Evolutionary conservation across 2,113 vertebrate species (phyloP).

Genomic region (Montifringilla adamsi): DNA sequence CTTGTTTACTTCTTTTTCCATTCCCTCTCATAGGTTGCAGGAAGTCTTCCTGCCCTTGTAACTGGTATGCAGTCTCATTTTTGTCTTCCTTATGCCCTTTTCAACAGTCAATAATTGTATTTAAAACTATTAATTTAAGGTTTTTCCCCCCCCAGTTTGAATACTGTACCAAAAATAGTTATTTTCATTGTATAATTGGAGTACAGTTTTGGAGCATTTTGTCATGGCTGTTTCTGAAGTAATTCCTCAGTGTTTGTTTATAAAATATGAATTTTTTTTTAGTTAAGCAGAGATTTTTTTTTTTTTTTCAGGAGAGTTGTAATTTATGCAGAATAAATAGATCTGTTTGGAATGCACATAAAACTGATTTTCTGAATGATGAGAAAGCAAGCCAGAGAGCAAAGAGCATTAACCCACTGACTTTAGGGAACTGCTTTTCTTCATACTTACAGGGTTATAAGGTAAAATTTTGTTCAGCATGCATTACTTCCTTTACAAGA

Average conservation of each 20-base stretch:
- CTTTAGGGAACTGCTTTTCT: neutral
- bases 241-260: neutral
- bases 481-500: neutral
- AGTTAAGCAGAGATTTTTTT: neutral
- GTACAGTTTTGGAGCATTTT: neutral
- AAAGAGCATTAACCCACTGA: neutral
- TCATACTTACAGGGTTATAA: neutral
- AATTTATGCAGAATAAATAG: neutral
- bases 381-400: neutral
- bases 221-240: neutral
- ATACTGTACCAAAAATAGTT: neutral
- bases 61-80: neutral
- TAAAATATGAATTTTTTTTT: neutral
- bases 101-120: neutral
- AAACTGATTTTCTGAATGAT: neutral
- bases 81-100: neutral
- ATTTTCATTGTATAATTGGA: neutral
- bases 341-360: neutral
- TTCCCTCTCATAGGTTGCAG: neutral
- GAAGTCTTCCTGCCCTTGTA: neutral
- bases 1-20: neutral
- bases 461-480: neutral
- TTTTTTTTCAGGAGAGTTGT: neutral
- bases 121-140: neutral
- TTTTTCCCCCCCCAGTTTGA: accelerated